phyloP scores from a whole-genome alignment of 2,113 vertebrate genomes.

The Apodemus sylvaticus region DNA sequence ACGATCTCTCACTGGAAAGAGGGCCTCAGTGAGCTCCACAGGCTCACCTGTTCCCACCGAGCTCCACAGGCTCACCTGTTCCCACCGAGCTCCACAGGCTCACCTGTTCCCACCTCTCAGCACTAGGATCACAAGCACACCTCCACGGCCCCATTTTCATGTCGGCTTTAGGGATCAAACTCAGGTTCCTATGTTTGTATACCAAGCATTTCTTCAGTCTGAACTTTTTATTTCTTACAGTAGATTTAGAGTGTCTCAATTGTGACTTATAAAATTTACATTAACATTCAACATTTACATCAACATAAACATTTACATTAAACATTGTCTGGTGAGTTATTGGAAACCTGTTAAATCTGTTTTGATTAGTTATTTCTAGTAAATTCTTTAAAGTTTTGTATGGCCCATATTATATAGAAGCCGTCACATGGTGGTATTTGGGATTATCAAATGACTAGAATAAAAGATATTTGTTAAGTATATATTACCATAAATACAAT shows the following conservation, averaged over 20 bases:
- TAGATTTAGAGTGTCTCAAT: not conserved
- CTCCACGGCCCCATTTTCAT: not conserved
- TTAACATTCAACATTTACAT: too few relatives aligned
- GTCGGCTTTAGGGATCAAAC: not conserved
- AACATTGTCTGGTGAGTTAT: slow-evolving; percentile 4
- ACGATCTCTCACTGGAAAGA: too few relatives aligned
- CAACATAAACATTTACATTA: not conserved
- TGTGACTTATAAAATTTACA: not conserved
- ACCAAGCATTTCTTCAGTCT: not conserved
- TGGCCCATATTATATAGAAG: not conserved
- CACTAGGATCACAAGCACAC: not conserved
- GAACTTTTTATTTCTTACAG: not conserved
- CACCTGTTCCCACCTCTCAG: too few relatives aligned
- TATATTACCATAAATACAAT: not conserved
- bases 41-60: too few relatives aligned
- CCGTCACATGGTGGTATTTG: not conserved
- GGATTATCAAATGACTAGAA: not conserved
- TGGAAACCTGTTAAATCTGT: not conserved
- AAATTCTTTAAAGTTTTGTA: not conserved
- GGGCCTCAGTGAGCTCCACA: too few relatives aligned
- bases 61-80: too few relatives aligned
- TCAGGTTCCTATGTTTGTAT: too few relatives aligned
- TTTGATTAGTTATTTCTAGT: not conserved
- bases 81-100: too few relatives aligned
- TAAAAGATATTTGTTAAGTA: not conserved